Conservation (phyloP, 1,140 invertebrate genomes). For the Copidosoma floridanum region DNA sequence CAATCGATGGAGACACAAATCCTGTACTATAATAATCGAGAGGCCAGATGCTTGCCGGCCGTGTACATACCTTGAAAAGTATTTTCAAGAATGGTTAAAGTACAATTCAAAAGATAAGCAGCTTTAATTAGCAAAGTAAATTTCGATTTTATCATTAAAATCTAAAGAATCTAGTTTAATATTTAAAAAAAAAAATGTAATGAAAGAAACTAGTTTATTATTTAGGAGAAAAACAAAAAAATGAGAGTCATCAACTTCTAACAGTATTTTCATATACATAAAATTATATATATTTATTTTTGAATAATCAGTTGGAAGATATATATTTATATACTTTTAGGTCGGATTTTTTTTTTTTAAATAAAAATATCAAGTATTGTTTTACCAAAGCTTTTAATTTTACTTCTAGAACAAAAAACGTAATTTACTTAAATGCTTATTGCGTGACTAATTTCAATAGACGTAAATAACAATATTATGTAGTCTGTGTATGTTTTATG, state of each 20-base stretch:
- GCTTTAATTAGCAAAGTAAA: not conserved
- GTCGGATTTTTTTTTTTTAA: too few species aligned
- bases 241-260: slow-evolving; percentile 6
- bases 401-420: too few species aligned
- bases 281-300: too few species aligned
- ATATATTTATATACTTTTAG: too few species aligned
- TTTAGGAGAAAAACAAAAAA: too few species aligned
- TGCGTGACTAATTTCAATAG: slow-evolving; percentile 12
- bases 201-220: too few species aligned
- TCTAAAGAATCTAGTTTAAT: not conserved
- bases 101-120: slow-evolving; percentile 24
- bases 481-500: slow-evolving; percentile 12
- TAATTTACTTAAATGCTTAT: not conserved
- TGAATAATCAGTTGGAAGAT: too few species aligned
- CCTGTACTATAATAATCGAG: slow-evolving; percentile 28
- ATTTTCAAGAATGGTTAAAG: slow-evolving; percentile 27
- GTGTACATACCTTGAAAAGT: slow-evolving; percentile 24
- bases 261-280: too few species aligned
- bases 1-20: slow-evolving; percentile 26
- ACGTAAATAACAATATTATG: not conserved
- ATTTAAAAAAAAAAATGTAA: too few species aligned
- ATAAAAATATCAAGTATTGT: not conserved
- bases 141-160: slow-evolving; percentile 9
- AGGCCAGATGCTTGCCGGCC: slow-evolving; percentile 24
- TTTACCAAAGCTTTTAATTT: not conserved